These are phyloP conservation scores for Protophormia terraenovae DNA, from an alignment of 2,888 invertebrate species.

Conservation along the genomic window DNA sequence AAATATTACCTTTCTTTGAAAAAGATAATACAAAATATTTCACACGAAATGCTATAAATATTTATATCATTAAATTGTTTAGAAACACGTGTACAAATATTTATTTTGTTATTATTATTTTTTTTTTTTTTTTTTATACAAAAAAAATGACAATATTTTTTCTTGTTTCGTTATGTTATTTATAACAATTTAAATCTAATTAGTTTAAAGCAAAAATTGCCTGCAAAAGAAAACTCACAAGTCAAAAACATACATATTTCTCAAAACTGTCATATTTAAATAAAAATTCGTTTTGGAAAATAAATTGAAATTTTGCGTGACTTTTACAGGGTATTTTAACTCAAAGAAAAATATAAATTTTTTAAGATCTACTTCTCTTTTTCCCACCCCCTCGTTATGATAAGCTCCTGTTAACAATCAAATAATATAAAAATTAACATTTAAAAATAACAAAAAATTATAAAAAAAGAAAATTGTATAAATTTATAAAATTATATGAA, in stretches of 20 bases:
- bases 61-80: too few species aligned
- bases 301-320: conserved; percentile 20
- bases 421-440: background rate
- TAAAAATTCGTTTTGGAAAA: background rate
- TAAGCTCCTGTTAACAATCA: background rate
- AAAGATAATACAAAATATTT: too few species aligned
- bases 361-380: background rate
- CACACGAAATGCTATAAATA: too few species aligned
- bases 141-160: background rate
- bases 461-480: background rate
- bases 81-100: too few species aligned
- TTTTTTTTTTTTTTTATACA: too few species aligned
- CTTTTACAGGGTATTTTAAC: too few species aligned
- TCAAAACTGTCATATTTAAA: background rate
- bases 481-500: background rate
- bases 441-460: background rate
- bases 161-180: background rate
- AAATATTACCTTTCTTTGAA: too few species aligned
- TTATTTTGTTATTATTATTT: too few species aligned
- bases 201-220: background rate
- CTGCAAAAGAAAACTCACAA: background rate
- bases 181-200: background rate
- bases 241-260: background rate
- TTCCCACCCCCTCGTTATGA: too few species aligned
- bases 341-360: background rate